phyloP scores from a whole-genome alignment of 2,797 vertebrate genomes.

The Danio tinwini region DNA sequence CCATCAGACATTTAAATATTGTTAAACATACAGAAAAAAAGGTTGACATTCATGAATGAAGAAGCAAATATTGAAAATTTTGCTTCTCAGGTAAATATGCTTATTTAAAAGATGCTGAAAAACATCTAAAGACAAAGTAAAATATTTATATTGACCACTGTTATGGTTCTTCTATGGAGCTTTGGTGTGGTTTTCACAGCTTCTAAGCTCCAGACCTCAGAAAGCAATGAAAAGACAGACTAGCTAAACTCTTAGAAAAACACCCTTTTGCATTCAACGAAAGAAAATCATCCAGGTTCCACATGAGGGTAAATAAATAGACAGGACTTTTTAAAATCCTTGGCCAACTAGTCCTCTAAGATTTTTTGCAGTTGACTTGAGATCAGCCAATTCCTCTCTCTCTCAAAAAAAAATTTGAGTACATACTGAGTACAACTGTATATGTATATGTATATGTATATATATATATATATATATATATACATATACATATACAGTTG shows the following conservation, averaged over 20 bases:
- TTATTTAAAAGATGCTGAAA: background rate
- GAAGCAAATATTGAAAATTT: background rate
- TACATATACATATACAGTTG: too few species aligned
- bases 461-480: too few species aligned
- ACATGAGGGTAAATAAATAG: background rate
- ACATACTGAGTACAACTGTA: too few species aligned
- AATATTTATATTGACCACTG: background rate
- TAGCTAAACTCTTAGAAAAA: background rate
- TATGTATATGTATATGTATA: too few species aligned
- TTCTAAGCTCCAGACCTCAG: background rate
- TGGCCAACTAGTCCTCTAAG: background rate
- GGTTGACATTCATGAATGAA: background rate
- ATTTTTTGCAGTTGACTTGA: background rate
- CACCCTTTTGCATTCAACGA: background rate
- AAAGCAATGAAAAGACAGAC: background rate
- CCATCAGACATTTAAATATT: too few species aligned
- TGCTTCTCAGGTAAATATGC: background rate
- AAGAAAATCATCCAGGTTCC: background rate
- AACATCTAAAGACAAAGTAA: background rate
- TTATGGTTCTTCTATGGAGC: background rate
- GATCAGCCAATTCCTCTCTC: slow-evolving; percentile 4
- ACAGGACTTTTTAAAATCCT: background rate
- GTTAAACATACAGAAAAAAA: too few species aligned
- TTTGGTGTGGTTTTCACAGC: background rate
- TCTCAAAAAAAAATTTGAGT: too few species aligned